Evolutionary conservation across 2,797 vertebrate species (phyloP), one percentile per base, ranked within the genome.

Genomic region (Brachymystax lenok): DNA sequence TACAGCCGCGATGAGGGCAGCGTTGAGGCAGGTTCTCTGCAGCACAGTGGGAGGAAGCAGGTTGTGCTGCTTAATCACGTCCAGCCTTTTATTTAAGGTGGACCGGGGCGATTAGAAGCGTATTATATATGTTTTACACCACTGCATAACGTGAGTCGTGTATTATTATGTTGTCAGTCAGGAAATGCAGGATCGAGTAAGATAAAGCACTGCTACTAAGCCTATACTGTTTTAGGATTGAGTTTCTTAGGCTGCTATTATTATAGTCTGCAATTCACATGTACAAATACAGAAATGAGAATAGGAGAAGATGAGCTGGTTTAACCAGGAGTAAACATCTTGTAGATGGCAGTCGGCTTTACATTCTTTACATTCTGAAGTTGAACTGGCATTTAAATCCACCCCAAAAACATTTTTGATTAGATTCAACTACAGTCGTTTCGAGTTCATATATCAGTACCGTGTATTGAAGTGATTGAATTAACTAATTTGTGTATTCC

Each of bases 21-120:
- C 88, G 81, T 21, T 63, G 21, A 24, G 59, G 59, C 90, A 80
- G 81, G 83, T 88, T 68, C 85, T 71, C 87, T 77, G 95, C 95
- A 94, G 93, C 95, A 94, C 77, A 17, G 86, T 76, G 83, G 92
- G 92, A 89, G 94, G 94, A 93, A 92, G 92, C 88, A 90, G 89
- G 85, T 73, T 91, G 90, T 86, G 91, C 90, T 83, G 88, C 84
- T 89, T 80, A 77, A 89, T 86, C 77, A 74, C 86, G 89, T 83
- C 92, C 86, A 79, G 76, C 89, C 89, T 80, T 83, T 78, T 84
- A 78, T 82, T 93, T 92, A 93, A 93, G 92, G 91, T 91, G 88
- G 92, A 82, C 74, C 85, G 35, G 8, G 69, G 46, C 30, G 28
- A 28, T 50, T 46, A 46, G 40, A 46, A 59, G 46, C 17, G 52